A percentile compares a stretch with the other conserved stretches of the same genome.
These are phyloP conservation scores for Salpingus planirostris DNA, from an alignment of 2,888 invertebrate genomes.

Conservation along the genomic window DNA sequence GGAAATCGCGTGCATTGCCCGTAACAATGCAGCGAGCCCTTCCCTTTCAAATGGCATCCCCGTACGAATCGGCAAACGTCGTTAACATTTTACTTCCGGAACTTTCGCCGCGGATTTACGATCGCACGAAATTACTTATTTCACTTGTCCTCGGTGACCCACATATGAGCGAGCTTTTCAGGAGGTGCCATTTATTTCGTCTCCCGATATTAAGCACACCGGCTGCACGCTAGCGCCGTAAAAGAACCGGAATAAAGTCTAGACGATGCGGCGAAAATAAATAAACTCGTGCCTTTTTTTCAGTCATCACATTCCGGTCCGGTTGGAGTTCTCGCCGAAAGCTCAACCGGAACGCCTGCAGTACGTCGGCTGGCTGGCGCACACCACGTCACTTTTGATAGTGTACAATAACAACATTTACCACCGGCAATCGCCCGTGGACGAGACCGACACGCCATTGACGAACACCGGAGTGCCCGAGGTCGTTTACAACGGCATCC, in stretches of 20 bases:
- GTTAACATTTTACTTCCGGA: too few relatives aligned
- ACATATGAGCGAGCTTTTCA: constrained; percentile 9
- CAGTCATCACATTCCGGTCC: constrained; percentile 78
- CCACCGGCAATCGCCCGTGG: constrained; percentile 64
- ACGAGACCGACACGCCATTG: constrained; percentile 57
- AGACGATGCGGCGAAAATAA: too few relatives aligned
- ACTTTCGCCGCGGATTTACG: too few relatives aligned
- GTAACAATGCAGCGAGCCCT: too few relatives aligned
- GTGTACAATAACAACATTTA: constrained; percentile 86
- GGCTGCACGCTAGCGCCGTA: too few relatives aligned
- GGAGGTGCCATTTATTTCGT: too few relatives aligned
- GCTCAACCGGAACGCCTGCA: constrained; percentile 67
- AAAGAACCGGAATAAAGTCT: too few relatives aligned
- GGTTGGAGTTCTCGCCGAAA: constrained; percentile 65
- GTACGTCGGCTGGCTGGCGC: constrained; percentile 75
- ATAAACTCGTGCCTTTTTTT: constrained; percentile 14
- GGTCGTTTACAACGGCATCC: constrained; percentile 81
- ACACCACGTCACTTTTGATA: constrained; percentile 67
- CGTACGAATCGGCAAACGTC: too few relatives aligned
- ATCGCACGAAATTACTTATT: too few relatives aligned
- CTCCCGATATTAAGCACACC: too few relatives aligned
- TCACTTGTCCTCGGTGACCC: too few relatives aligned
- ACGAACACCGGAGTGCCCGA: constrained; percentile 72
- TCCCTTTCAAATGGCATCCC: too few relatives aligned
- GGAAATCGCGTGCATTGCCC: constrained; percentile 22